Percentiles rank a stretch among this genome's conserved stretches.
phyloP scores from a whole-genome alignment of 2,888 invertebrate genomes.

The Lamellibrachia satsuma region DNA sequence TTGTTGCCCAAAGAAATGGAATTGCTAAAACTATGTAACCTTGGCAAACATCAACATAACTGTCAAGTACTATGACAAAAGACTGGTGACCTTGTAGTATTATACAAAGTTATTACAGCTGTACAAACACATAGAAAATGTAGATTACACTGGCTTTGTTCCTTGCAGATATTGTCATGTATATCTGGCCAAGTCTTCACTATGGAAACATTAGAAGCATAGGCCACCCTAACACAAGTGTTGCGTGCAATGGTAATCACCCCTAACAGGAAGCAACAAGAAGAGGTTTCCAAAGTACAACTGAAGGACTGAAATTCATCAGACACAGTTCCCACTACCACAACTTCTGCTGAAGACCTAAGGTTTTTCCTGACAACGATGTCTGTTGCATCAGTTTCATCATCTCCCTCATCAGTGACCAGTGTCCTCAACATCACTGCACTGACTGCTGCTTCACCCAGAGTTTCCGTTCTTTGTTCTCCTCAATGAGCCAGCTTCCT shows the following conservation, averaged over 20 bases:
- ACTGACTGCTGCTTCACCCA: not conserved
- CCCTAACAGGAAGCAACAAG: too few relatives aligned
- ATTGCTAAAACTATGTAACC: not conserved
- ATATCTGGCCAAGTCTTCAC: not conserved
- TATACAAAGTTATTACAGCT: too few relatives aligned
- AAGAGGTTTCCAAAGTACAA: not conserved
- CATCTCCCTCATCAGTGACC: not conserved
- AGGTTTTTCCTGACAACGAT: not conserved
- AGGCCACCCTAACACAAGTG: too few relatives aligned
- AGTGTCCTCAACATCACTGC: not conserved
- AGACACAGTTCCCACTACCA: not conserved
- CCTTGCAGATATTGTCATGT: not conserved
- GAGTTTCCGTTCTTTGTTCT: not conserved
- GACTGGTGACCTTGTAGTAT: not conserved
- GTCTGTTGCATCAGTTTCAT: not conserved
- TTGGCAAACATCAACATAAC: not conserved
- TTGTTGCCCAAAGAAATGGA: not conserved
- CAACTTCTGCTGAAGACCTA: not conserved
- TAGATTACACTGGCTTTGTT: not conserved
- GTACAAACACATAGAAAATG: not conserved
- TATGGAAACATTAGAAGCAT: not conserved
- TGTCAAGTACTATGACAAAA: not conserved
- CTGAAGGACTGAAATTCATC: not conserved
- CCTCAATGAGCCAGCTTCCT: not conserved
- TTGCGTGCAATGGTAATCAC: too few relatives aligned